Evolutionary conservation across 2,113 vertebrate species (phyloP).

Genomic region (Lota lota): DNA sequence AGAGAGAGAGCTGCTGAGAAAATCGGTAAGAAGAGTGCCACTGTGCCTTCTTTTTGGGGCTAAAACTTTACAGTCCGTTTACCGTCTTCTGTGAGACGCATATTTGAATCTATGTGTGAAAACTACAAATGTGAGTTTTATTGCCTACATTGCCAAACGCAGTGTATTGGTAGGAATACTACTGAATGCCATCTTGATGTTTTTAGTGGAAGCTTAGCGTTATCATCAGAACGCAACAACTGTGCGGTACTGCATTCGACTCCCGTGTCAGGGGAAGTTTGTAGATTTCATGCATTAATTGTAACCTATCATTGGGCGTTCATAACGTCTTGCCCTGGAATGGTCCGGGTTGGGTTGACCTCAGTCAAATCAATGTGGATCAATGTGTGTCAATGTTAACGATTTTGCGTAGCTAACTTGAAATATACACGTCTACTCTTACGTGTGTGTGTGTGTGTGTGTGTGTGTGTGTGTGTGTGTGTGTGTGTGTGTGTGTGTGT

Average conservation of each 20-base stretch:
- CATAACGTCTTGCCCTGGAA: neutral
- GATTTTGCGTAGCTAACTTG: no score
- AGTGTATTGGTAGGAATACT: no score
- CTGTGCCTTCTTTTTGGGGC: neutral
- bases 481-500: constrained; percentile 8
- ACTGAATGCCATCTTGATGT: no score
- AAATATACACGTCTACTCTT: neutral
- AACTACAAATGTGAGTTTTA: neutral
- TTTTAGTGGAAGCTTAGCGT: no score
- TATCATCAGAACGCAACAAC: no score
- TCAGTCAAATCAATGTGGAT: neutral
- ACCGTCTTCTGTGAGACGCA: neutral
- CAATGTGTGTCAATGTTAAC: no score
- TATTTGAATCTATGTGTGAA: neutral
- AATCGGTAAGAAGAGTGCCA: neutral
- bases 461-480: constrained; percentile 6
- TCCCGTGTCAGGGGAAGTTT: constrained; percentile 54
- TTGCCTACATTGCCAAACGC: no score
- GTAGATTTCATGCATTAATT: constrained; percentile 27
- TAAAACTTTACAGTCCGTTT: constrained; percentile 41
- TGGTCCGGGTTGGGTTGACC: neutral
- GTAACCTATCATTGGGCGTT: constrained; percentile 14
- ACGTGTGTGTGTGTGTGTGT: neutral
- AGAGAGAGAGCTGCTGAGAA: neutral
- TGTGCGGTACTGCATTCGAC: constrained; percentile 29